phyloP scores from a whole-genome alignment of 2,888 invertebrate species.

The Raillietiella orientalis region DNA sequence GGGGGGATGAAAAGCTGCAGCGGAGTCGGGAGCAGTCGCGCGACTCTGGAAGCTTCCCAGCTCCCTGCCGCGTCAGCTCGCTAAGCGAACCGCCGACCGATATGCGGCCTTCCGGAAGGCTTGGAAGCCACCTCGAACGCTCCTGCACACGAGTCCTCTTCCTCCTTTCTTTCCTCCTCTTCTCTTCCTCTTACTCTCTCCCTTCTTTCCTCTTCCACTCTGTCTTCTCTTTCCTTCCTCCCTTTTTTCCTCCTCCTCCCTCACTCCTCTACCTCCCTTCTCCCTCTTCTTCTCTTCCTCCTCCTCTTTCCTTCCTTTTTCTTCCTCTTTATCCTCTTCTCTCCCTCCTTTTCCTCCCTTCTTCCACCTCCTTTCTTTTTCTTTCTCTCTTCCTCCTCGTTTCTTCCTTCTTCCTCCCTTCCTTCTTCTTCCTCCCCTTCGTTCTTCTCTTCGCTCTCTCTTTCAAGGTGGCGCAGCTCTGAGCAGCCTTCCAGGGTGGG shows the following conservation, averaged over 20 bases:
- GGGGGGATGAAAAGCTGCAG: too few species aligned
- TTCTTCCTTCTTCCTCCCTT: constrained; percentile 3
- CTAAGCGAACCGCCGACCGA: too few species aligned
- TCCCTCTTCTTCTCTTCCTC: not conserved
- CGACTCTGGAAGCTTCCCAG: too few species aligned
- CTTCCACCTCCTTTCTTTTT: not conserved
- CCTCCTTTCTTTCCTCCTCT: not conserved
- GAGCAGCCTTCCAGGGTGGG: too few species aligned
- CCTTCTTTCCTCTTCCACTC: not conserved
- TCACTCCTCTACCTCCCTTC: not conserved
- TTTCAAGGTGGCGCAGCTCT: too few species aligned
- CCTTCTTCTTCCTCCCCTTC: constrained; percentile 4
- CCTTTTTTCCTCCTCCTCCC: not conserved
- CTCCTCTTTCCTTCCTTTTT: not conserved
- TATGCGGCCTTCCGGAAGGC: too few species aligned
- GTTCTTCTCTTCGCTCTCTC: constrained; percentile 16
- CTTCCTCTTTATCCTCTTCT: constrained; percentile 1
- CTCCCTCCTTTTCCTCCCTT: constrained; percentile 1
- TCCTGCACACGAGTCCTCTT: too few species aligned
- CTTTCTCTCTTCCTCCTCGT: constrained; percentile 3
- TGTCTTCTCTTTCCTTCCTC: too few species aligned
- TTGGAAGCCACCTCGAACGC: too few species aligned
- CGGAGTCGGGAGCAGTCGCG: too few species aligned
- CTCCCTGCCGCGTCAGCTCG: too few species aligned
- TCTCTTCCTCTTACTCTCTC: not conserved